Evolutionary conservation across 2,797 vertebrate species (phyloP).

Genomic region (Hemibagrus guttatus): DNA sequence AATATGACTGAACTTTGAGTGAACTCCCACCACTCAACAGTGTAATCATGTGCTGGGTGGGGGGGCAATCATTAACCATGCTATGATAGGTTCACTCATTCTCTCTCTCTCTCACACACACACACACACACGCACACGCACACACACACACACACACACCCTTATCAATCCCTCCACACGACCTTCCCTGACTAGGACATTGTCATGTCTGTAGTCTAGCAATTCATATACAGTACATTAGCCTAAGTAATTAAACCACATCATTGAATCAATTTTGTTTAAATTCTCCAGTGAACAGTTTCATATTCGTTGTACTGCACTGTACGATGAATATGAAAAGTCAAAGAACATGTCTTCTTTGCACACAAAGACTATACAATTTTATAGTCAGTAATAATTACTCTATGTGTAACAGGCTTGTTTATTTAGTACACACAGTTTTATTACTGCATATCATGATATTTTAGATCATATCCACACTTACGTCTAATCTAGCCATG

Average conservation of each 20-base stretch:
- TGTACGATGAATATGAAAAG: no score
- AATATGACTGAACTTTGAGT: constrained; percentile 48
- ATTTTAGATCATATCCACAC: neutral
- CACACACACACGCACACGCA: neutral
- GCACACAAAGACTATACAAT: neutral
- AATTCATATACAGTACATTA: neutral
- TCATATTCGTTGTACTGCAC: neutral
- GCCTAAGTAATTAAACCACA: neutral
- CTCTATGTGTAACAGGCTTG: no score
- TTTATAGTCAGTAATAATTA: neutral
- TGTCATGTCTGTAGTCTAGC: neutral
- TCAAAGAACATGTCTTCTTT: neutral
- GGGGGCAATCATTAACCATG: constrained; percentile 59
- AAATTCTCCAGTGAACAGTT: neutral
- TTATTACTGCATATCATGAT: neutral
- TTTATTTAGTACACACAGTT: neutral
- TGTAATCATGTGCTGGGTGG: constrained; percentile 52
- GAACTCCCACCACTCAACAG: constrained; percentile 52
- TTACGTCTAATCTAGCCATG: no score
- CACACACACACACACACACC: neutral
- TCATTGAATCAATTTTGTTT: neutral
- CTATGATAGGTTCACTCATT: constrained; percentile 38
- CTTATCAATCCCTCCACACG: neutral
- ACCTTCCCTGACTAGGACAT: constrained; percentile 33
- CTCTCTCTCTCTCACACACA: constrained; percentile 14